A percentile compares a stretch with the other conserved stretches of the same genome.
These are phyloP conservation scores for Sinohyriopsis cumingii DNA, from an alignment of 2,888 invertebrate genomes.

Conservation along the genomic window DNA sequence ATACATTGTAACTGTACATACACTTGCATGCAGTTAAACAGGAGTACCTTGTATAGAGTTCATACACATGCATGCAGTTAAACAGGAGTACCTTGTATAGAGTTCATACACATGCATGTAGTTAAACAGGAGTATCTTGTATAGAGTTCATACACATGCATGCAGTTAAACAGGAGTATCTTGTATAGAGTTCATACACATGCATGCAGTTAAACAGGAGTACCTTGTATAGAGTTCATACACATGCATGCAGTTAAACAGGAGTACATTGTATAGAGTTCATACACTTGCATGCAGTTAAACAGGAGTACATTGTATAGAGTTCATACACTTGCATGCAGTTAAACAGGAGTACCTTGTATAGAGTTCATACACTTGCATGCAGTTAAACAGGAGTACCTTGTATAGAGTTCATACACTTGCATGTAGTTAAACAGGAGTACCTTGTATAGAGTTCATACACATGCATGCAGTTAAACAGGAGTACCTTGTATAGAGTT, in stretches of 20 bases:
- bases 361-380: constrained; percentile 86
- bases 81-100: constrained; percentile 82
- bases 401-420: constrained; percentile 90
- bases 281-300: constrained; percentile 77
- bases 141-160: constrained; percentile 86
- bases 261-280: constrained; percentile 87
- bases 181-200: constrained; percentile 90
- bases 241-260: constrained; percentile 68
- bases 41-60: constrained; percentile 87
- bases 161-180: constrained; percentile 73
- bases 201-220: neutral
- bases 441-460: constrained; percentile 92
- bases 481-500: constrained; percentile 87
- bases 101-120: constrained; percentile 81
- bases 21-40: neutral
- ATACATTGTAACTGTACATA: too few species aligned
- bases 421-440: neutral
- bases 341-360: constrained; percentile 78
- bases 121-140: constrained; percentile 78
- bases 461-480: constrained; percentile 68
- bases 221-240: constrained; percentile 92
- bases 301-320: constrained; percentile 82
- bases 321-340: constrained; percentile 81
- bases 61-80: constrained; percentile 77
- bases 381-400: constrained; percentile 73